Percentiles rank a stretch among this genome's conserved stretches.
Evolutionary conservation across 2,797 vertebrate species (phyloP).

Genomic region (Scolopax rusticola): DNA sequence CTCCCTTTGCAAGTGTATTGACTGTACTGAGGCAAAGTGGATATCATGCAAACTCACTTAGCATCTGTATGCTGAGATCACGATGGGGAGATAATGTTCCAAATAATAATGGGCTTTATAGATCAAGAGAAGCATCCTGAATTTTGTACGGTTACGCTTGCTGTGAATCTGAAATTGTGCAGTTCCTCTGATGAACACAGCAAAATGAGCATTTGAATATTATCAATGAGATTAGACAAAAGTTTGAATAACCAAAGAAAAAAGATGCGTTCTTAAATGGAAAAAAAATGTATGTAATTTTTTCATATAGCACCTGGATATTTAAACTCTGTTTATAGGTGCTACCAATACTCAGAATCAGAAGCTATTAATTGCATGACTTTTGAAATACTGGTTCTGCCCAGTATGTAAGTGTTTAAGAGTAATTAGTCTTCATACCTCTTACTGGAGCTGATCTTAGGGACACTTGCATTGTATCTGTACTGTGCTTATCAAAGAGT

Average conservation of each 20-base stretch:
- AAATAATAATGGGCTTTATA: background rate
- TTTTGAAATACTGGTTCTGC: background rate
- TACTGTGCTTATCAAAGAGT: background rate
- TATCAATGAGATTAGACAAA: background rate
- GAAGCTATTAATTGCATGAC: background rate
- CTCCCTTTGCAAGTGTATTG: background rate
- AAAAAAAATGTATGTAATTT: background rate
- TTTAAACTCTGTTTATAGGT: background rate
- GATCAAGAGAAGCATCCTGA: background rate
- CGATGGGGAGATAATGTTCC: background rate
- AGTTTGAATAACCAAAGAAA: background rate
- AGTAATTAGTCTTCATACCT: background rate
- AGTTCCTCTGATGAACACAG: background rate
- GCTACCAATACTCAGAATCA: background rate
- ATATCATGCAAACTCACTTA: background rate
- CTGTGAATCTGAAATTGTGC: background rate
- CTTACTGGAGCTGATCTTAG: background rate
- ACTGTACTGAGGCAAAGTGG: background rate
- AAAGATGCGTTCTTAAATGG: background rate
- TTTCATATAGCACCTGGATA: background rate
- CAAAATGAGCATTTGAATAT: background rate
- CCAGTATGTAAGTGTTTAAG: background rate
- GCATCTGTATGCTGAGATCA: background rate
- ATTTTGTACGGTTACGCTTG: background rate
- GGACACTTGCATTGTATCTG: background rate